phyloP scores from a whole-genome alignment of 2,113 vertebrate species.

The Gavia stellata region DNA sequence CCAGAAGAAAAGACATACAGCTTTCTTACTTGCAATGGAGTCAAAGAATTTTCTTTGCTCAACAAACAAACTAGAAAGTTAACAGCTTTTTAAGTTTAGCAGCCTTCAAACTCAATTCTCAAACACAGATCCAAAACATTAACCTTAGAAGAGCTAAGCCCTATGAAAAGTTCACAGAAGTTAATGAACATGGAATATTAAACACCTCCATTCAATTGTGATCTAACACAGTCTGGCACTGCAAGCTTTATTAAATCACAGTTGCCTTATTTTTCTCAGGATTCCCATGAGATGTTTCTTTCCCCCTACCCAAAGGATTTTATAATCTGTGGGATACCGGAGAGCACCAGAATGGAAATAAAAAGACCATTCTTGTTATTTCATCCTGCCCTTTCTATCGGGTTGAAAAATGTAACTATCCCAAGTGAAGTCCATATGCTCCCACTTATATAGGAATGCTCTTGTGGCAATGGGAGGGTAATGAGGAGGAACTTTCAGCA shows the following conservation, averaged over 20 bases:
- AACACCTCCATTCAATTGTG: slow-evolving; percentile 24
- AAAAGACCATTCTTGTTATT: background rate
- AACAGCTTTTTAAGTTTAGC: slow-evolving; percentile 12
- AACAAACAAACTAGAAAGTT: background rate
- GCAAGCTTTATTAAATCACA: slow-evolving; percentile 38
- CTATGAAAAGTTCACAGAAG: slow-evolving; percentile 19
- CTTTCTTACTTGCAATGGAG: background rate
- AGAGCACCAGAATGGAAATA: background rate
- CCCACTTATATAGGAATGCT: background rate
- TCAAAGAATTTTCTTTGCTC: slow-evolving; percentile 1
- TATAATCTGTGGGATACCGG: background rate
- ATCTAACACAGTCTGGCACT: slow-evolving; percentile 40
- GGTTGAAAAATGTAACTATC: background rate
- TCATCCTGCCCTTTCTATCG: background rate
- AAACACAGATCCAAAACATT: slow-evolving; percentile 1
- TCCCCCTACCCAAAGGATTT: slow-evolving; percentile 1
- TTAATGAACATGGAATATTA: slow-evolving; percentile 51
- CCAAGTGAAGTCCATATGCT: background rate
- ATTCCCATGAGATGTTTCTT: slow-evolving; percentile 24
- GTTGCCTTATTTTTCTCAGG: slow-evolving; percentile 23
- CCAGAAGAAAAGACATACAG: slow-evolving; percentile 5
- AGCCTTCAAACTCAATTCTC: background rate
- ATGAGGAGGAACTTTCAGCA: background rate
- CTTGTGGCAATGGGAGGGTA: background rate
- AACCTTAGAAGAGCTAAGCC: slow-evolving; percentile 27